phyloP scores from a whole-genome alignment of 2,113 vertebrate species.

The Jacana jacana region DNA sequence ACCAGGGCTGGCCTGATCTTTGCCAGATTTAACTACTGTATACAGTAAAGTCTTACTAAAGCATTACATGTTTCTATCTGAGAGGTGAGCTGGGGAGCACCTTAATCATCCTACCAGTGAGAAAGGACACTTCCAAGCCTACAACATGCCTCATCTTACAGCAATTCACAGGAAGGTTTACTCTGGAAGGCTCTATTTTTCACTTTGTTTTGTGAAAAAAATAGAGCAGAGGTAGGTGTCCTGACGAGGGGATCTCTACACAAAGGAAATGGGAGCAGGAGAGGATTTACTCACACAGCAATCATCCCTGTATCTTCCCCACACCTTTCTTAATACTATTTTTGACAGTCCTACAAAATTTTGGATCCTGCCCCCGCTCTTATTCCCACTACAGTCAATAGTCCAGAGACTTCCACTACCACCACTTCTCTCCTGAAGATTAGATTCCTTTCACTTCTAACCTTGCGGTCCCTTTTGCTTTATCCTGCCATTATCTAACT shows the following conservation, averaged over 20 bases:
- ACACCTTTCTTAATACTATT: neutral
- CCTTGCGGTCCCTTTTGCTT: neutral
- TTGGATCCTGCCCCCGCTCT: neutral
- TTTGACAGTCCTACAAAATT: neutral
- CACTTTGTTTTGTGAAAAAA: neutral
- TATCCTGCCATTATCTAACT: neutral
- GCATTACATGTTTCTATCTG: neutral
- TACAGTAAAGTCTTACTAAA: neutral
- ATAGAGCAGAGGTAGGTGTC: neutral
- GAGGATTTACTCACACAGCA: neutral
- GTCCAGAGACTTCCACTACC: neutral
- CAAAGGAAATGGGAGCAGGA: neutral
- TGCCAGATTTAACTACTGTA: constrained; percentile 21
- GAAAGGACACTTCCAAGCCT: neutral
- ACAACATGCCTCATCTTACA: neutral
- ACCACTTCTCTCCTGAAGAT: neutral
- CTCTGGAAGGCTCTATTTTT: neutral
- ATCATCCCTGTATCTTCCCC: neutral
- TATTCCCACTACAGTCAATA: neutral
- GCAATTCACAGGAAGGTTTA: neutral
- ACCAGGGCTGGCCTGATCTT: neutral
- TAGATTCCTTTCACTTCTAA: neutral
- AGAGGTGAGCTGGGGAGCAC: neutral
- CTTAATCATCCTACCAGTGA: neutral
- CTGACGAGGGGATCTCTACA: neutral